These are phyloP conservation scores for Pemphredon lugubris DNA, from an alignment of 2,888 invertebrate genomes.

Conservation along the genomic window DNA sequence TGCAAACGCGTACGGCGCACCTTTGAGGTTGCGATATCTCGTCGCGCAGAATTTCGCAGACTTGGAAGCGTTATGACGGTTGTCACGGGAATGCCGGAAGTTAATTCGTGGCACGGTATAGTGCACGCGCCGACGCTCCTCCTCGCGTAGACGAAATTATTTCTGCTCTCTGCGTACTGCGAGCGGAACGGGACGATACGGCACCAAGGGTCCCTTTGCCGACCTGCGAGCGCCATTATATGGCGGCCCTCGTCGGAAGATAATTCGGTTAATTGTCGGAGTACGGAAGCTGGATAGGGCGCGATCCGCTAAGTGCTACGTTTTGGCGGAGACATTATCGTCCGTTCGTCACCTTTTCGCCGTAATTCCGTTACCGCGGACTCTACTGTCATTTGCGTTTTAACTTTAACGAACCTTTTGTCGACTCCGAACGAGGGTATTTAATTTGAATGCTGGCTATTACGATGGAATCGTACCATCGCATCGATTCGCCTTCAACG, in stretches of 20 bases:
- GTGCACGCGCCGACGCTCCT: slow-evolving; percentile 45
- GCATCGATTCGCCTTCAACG: no score
- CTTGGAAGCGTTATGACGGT: slow-evolving; percentile 37
- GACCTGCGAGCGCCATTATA: slow-evolving; percentile 47
- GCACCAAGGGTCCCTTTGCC: slow-evolving; percentile 23
- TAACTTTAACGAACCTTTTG: no score
- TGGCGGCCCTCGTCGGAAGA: slow-evolving; percentile 52
- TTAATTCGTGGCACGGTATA: slow-evolving; percentile 65
- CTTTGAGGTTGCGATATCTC: slow-evolving; percentile 20
- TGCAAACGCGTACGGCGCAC: not conserved
- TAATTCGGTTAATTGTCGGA: slow-evolving; percentile 76
- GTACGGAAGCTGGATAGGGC: slow-evolving; percentile 20
- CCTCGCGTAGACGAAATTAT: slow-evolving; percentile 57
- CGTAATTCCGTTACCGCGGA: not conserved
- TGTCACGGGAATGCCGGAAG: slow-evolving; percentile 65
- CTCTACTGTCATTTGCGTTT: not conserved
- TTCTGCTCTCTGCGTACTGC: slow-evolving; percentile 25
- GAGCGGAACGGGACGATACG: slow-evolving; percentile 28
- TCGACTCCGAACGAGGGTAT: no score
- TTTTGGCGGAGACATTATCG: slow-evolving; percentile 13
- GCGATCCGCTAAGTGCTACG: slow-evolving; percentile 30
- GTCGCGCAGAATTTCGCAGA: slow-evolving; percentile 46
- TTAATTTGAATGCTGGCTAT: no score
- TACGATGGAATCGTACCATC: no score
- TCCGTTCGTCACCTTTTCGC: slow-evolving; percentile 5